Base-by-base conservation (phyloP, 2,888 invertebrate species). In the Acheta domesticus region DNA sequence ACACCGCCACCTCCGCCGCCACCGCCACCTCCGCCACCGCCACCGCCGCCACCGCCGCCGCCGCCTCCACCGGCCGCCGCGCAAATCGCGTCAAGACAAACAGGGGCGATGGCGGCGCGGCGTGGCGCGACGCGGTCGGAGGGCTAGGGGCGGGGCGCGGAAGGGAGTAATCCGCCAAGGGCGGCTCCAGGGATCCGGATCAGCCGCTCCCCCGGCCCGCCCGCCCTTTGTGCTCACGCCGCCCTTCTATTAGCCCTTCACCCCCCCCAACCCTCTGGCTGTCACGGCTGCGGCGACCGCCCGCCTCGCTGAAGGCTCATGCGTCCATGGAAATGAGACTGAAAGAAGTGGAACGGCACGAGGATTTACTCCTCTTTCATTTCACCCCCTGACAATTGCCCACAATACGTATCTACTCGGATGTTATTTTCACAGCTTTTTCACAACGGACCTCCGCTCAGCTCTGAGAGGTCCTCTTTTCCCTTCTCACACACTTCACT, bases 81-180 rank as follows among this genome's bases (percentile, higher is more conserved):
- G 62, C 62, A 62, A 62, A 62, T 62, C 62, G 62, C 62, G 62
- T 62, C 62, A 62, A 62, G 62, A 62, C 62, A 62, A 62, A 62
- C 62, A 62, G 16, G n/a, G 62, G 16, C 62, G 62, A 62, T 62
- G 8, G n/a, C 16, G 62, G n/a, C 16, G 3, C 3, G 23, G 3
- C 23, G 23, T 3, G 23, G 23, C n/a, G n/a, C 11, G 62, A 8
- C 16, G 14, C n/a, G 14, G 62, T 12, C n/a, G 62, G 0, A 5
- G 16, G 62, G n/a, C 62, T 1, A 62, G 62, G 62, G 62, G 16
- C 14, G 62, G 62, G n/a, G 62, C 14, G 62, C 62, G 62, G 62
- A 36, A 36, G 36, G 36, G 36, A 11, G 62, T 62, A 62, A 62
- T 62, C 62, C 62, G 14, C 62, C 62, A 14, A 14, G 62, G 14